Conservation (phyloP, 2,113 vertebrate species). For the Lagopus leucura region DNA sequence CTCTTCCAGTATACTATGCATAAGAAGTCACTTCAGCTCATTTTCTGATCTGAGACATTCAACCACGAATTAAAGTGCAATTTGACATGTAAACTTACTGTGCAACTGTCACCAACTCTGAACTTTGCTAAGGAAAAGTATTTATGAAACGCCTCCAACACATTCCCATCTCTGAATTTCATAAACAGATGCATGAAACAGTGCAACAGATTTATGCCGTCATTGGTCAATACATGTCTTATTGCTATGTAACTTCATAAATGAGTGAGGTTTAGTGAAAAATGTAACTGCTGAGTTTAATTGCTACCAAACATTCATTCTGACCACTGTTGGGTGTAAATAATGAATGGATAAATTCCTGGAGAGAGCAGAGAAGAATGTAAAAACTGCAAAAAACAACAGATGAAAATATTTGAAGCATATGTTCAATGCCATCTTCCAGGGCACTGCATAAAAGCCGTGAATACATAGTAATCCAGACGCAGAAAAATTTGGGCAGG, state of each 20-base stretch:
- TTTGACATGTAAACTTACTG: not conserved
- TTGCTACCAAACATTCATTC: not conserved
- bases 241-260: not conserved
- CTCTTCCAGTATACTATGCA: not conserved
- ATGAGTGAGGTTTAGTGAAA: not conserved
- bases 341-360: not conserved
- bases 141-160: not conserved
- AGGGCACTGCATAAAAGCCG: not conserved
- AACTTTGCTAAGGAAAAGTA: not conserved
- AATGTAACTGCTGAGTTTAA: not conserved
- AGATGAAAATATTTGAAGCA: not conserved
- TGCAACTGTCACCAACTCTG: not conserved
- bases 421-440: not conserved
- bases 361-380: not conserved
- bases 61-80: not conserved
- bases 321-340: not conserved
- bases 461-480: not conserved
- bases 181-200: not conserved
- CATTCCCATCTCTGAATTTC: not conserved
- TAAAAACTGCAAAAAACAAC: not conserved
- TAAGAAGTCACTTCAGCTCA: not conserved
- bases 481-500: not conserved
- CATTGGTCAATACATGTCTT: not conserved
- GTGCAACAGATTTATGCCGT: not conserved
- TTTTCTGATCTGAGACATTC: not conserved